Percentiles rank a stretch among this genome's conserved stretches.
Conservation (phyloP, 92 coral and sea anemone species). For the Zoanthus solanderi region DNA sequence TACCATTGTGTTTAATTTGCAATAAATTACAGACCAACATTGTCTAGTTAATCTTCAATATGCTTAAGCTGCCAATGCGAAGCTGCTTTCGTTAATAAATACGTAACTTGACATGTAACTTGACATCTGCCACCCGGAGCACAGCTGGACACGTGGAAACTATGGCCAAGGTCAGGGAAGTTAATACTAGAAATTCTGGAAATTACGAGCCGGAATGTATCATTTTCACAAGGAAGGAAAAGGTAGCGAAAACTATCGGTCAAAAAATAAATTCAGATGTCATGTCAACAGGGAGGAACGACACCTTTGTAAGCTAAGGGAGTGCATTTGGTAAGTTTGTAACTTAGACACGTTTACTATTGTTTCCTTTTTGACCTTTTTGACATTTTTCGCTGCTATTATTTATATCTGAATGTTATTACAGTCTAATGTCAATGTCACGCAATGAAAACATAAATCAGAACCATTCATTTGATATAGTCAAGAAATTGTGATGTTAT, state of each 20-base stretch:
- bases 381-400: too few relatives aligned
- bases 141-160: too few relatives aligned
- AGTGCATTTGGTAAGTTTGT: conserved; percentile 43
- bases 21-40: conserved; percentile 39
- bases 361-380: too few relatives aligned
- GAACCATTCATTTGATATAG: not conserved
- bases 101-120: not conserved
- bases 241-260: conserved; percentile 43
- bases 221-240: conserved; percentile 27
- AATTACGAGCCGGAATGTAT: too few relatives aligned
- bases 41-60: conserved; percentile 32
- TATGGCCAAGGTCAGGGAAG: too few relatives aligned
- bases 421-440: not conserved
- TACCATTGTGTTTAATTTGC: conserved; percentile 41
- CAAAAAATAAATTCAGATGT: conserved; percentile 47
- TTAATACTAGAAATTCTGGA: too few relatives aligned
- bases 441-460: not conserved
- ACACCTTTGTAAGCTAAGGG: conserved; percentile 36
- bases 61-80: conserved; percentile 44
- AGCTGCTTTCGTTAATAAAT: conserved; percentile 21
- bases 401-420: too few relatives aligned
- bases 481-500: not conserved
- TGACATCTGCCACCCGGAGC: too few relatives aligned
- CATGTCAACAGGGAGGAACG: conserved; percentile 34
- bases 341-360: too few relatives aligned